phyloP scores from a whole-genome alignment of 35 echinoderm and acorn worm genomes.

The Apostichopus californicus region DNA sequence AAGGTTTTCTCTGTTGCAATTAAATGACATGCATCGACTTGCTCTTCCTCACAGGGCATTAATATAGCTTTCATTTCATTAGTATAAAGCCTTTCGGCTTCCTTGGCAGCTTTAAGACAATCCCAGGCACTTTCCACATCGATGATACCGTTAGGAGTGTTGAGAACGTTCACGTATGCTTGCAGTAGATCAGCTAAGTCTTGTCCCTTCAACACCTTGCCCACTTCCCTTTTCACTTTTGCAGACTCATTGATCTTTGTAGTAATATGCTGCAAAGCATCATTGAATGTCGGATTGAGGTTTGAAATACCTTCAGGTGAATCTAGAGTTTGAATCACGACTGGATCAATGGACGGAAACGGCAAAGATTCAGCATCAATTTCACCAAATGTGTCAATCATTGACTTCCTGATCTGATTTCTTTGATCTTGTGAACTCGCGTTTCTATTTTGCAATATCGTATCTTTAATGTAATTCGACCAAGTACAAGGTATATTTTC shows the following conservation, averaged over 20 bases:
- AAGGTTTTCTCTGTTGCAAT: neutral
- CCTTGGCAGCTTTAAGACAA: neutral
- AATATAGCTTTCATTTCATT: neutral
- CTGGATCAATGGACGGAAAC: conserved; percentile 10
- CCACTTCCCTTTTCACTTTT: conserved; percentile 8
- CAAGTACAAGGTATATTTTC: neutral
- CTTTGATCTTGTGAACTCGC: neutral
- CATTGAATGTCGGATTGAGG: neutral
- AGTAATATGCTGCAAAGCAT: neutral
- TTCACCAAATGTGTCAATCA: conserved; percentile 32
- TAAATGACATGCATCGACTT: neutral
- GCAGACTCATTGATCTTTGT: conserved; percentile 9
- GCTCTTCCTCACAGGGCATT: conserved; percentile 5
- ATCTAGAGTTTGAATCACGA: neutral
- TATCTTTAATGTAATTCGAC: neutral
- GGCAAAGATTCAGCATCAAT: conserved; percentile 32
- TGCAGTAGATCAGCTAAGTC: conserved; percentile 2
- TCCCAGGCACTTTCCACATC: neutral
- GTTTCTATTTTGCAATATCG: neutral
- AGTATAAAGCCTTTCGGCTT: neutral
- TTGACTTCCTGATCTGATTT: neutral
- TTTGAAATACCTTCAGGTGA: neutral
- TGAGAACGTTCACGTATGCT: neutral
- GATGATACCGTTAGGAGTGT: neutral
- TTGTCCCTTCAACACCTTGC: neutral